Evolutionary conservation across 2,113 vertebrate species (phyloP).

Genomic region (Pavo muticus): DNA sequence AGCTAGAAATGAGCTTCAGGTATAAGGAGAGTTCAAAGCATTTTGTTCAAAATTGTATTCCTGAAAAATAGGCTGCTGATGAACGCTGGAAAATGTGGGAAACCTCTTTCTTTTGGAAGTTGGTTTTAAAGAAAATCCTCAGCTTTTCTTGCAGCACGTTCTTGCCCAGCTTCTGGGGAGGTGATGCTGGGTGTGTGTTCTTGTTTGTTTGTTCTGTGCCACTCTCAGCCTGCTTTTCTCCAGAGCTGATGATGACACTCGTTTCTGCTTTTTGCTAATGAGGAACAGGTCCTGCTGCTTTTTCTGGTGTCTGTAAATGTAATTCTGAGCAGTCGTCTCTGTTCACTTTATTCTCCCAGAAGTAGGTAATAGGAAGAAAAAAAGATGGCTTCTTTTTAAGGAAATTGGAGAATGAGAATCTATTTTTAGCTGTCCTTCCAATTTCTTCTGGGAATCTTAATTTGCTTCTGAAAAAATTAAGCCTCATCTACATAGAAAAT

Average conservation of each 20-base stretch:
- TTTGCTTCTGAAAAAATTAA: neutral
- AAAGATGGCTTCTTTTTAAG: neutral
- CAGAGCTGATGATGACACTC: neutral
- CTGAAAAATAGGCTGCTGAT: neutral
- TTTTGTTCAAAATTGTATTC: neutral
- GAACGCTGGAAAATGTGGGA: neutral
- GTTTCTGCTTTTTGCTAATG: neutral
- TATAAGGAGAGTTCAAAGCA: neutral
- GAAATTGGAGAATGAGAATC: neutral
- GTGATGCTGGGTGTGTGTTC: accelerated
- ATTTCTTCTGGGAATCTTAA: slow-evolving; percentile 13
- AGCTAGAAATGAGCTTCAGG: neutral
- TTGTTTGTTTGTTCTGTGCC: neutral
- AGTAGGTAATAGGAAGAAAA: neutral
- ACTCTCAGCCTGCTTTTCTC: neutral
- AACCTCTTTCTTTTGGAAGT: neutral
- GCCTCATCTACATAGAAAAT: neutral
- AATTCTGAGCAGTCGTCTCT: neutral
- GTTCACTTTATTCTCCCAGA: neutral
- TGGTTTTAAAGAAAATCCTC: neutral
- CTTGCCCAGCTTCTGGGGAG: neutral
- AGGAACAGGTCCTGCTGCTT: neutral
- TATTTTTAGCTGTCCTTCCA: slow-evolving; percentile 5
- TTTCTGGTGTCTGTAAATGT: neutral
- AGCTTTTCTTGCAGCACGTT: neutral